Evolutionary conservation across 2,113 vertebrate genomes (phyloP).

Genomic region (Opisthocomus hoazin): DNA sequence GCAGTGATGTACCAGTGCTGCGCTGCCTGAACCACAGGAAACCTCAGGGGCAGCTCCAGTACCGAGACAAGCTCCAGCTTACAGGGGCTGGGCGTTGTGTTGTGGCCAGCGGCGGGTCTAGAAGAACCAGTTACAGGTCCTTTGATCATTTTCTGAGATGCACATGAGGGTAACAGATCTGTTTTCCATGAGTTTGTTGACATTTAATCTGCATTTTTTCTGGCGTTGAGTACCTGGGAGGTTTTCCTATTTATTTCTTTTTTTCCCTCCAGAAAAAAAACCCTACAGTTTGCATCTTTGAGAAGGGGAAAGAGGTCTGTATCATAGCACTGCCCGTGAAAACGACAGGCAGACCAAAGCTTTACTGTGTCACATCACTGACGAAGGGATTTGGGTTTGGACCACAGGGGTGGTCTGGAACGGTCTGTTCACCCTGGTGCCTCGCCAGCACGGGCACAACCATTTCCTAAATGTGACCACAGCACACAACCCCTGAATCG

Average conservation of each 20-base stretch:
- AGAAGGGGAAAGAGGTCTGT: neutral
- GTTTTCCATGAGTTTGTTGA: neutral
- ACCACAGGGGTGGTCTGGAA: neutral
- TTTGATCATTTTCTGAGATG: neutral
- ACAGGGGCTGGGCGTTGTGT: neutral
- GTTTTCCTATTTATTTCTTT: neutral
- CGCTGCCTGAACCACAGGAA: fast-evolving
- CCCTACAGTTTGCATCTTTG: neutral
- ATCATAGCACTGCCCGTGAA: fast-evolving
- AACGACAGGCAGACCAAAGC: neutral
- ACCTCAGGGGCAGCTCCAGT: fast-evolving
- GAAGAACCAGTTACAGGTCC: neutral
- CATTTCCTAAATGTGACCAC: fast-evolving
- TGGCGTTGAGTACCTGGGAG: neutral
- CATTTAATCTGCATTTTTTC: neutral
- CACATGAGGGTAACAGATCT: neutral
- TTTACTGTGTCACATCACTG: neutral
- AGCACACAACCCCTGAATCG: neutral
- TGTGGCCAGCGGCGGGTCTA: neutral
- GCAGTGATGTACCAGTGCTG: neutral
- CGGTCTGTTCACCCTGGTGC: neutral
- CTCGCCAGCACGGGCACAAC: fast-evolving
- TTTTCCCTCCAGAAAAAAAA: fast-evolving
- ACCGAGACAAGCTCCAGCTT: neutral
- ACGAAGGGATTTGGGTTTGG: neutral